Percentiles rank a stretch among this genome's conserved stretches.
These are phyloP conservation scores for Didymodactylos carnosus DNA, from an alignment of 2,888 invertebrate genomes.

Conservation along the genomic window DNA sequence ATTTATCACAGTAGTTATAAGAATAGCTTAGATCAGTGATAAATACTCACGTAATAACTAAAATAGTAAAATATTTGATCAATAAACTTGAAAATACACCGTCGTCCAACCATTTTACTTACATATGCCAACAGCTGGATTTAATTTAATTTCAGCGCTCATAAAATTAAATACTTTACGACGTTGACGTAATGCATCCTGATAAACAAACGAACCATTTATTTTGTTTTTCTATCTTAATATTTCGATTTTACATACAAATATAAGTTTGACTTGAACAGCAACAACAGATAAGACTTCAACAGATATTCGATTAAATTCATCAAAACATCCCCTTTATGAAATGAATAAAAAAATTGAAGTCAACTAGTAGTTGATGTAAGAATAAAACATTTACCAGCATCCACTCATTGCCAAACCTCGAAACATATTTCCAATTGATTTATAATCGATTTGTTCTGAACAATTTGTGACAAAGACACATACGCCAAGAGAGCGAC, in stretches of 20 bases:
- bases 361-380: background rate
- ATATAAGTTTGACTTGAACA: slow-evolving; percentile 61
- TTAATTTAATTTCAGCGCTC: slow-evolving; percentile 46
- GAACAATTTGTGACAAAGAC: slow-evolving; percentile 81
- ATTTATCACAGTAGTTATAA: too few relatives aligned
- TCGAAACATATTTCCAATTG: slow-evolving; percentile 68
- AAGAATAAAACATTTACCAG: background rate
- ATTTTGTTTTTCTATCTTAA: background rate
- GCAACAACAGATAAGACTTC: slow-evolving; percentile 75
- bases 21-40: too few relatives aligned
- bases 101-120: too few relatives aligned
- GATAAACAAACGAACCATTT: background rate
- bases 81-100: background rate
- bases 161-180: slow-evolving; percentile 39
- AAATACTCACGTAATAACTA: too few relatives aligned
- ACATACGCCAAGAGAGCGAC: slow-evolving; percentile 66
- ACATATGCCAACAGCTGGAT: slow-evolving; percentile 59
- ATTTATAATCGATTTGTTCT: slow-evolving; percentile 69
- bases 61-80: background rate
- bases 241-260: slow-evolving; percentile 29
- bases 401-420: slow-evolving; percentile 37
- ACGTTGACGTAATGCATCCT: slow-evolving; percentile 42
- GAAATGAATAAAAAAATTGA: background rate
- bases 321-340: slow-evolving; percentile 84
- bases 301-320: slow-evolving; percentile 62